Percentiles rank a stretch among this genome's conserved stretches.
These are phyloP conservation scores for Drosophila putrida DNA, from an alignment of 2,888 invertebrate genomes.

Conservation along the genomic window DNA sequence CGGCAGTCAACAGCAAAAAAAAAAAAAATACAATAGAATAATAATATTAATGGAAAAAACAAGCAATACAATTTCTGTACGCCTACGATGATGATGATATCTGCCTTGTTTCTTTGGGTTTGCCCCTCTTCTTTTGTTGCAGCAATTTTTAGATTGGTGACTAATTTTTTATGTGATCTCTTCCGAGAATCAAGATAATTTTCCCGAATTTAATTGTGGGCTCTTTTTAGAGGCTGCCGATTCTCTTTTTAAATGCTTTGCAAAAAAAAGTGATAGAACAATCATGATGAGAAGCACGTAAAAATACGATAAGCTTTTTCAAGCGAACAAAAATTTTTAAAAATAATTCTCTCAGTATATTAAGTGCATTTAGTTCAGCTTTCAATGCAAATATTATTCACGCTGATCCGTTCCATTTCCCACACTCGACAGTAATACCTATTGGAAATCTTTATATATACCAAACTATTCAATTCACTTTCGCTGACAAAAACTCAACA, in stretches of 20 bases:
- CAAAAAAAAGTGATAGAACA: background rate
- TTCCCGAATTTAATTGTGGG: constrained; percentile 10
- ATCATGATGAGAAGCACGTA: constrained; percentile 5
- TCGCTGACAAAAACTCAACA: constrained; percentile 5
- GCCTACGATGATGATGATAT: constrained; percentile 36
- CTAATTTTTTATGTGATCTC: constrained; percentile 34
- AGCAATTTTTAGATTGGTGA: constrained; percentile 36
- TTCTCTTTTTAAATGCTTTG: background rate
- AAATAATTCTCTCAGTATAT: background rate
- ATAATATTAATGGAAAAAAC: constrained; percentile 13
- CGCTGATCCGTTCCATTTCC: background rate
- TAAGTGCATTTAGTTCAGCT: background rate
- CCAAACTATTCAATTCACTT: constrained; percentile 6
- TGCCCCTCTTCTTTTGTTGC: constrained; percentile 18
- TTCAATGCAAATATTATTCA: background rate
- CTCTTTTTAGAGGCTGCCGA: background rate
- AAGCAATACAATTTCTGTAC: constrained; percentile 13
- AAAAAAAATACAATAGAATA: background rate
- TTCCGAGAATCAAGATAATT: constrained; percentile 31
- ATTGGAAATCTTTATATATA: background rate
- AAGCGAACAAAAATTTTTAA: no score
- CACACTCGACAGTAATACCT: background rate
- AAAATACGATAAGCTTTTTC: background rate
- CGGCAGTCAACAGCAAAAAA: constrained; percentile 10
- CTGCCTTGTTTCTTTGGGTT: constrained; percentile 13